These are phyloP conservation scores for Rhodophaea formosa DNA, from an alignment of 2,888 invertebrate species.

Conservation along the genomic window DNA sequence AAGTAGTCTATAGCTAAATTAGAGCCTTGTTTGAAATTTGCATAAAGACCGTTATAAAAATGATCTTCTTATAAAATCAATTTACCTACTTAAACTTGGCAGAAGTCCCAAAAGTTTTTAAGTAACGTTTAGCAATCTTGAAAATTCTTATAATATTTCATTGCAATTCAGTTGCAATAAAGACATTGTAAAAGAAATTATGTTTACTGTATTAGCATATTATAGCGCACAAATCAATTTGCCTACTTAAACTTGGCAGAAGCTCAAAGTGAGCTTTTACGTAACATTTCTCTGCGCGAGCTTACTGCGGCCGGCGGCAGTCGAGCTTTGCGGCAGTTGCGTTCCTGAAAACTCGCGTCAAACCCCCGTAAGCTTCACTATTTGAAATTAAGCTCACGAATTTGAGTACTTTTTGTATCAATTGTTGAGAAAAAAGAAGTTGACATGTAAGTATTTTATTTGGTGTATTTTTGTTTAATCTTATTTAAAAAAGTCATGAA, in stretches of 20 bases:
- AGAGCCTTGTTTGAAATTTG: no score
- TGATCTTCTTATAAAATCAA: no score
- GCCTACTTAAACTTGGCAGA: constrained; percentile 30
- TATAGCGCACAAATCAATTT: constrained; percentile 4
- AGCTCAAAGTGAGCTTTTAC: constrained; percentile 33
- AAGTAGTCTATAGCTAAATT: no score
- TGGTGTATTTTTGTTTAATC: background rate
- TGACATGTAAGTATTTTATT: background rate
- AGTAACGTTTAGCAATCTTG: no score
- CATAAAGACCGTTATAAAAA: no score
- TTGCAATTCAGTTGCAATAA: no score
- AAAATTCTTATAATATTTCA: no score
- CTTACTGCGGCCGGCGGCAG: constrained; percentile 70
- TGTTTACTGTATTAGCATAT: background rate
- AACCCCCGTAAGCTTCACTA: constrained; percentile 20
- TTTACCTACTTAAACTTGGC: no score
- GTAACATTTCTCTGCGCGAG: constrained; percentile 52
- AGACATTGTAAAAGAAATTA: background rate
- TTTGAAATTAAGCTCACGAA: background rate
- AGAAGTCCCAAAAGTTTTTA: no score
- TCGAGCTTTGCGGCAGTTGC: constrained; percentile 67
- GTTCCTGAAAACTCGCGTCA: constrained; percentile 41
- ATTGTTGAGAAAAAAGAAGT: background rate
- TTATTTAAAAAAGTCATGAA: background rate
- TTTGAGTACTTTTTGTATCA: background rate